Evolutionary conservation across 2,888 invertebrate genomes (phyloP), one percentile per base, ranked within the genome.

Genomic region (Cephus rjabovi): DNA sequence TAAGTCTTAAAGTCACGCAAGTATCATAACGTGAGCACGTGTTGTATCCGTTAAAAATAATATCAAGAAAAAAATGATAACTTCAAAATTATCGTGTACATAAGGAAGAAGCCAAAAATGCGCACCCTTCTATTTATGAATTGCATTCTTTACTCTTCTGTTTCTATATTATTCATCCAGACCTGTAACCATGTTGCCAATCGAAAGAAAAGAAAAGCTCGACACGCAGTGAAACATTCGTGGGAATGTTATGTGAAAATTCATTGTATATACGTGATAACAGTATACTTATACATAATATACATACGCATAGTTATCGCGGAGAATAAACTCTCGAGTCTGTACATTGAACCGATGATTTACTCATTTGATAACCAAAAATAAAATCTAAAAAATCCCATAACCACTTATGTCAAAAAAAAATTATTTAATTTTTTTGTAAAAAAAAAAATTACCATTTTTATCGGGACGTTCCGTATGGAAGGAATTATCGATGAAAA

Each of bases 241-340:
- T 71, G 71, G 31, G 31, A 71, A 31, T 71, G 71, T 31, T 34
- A 31, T 33, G 71, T 71, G 77, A 79, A 76, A 84, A 85, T 83
- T 80, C 75, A 82, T 77, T 87, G 88, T 88, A 87, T 84, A 88
- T 88, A 88, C 76, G 83, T 81, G 81, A 81, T 81, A 81, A 71
- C 78, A 75, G 71, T 80, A 73, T 71, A 75, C 69, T 70, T 56
- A 75, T 69, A 76, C 56, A 75, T 76, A 79, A 79, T 77, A 81
- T 70, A 81, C 77, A 77, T 81, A 86, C 81, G 82, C 78, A 81
- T 84, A 84, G 78, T 84, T 87, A 88, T 88, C 83, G 81, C 81
- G 79, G 83, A 84, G 84, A 88, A 89, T 89, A 89, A 89, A 89
- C 81, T 84, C 83, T 88, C 84, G 81, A 85, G 84, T 83, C 83